Percentiles rank a stretch among this genome's conserved stretches.
These are phyloP conservation scores for Drosophila quadrilineata DNA, from an alignment of 1,140 invertebrate genomes.

Conservation along the genomic window DNA sequence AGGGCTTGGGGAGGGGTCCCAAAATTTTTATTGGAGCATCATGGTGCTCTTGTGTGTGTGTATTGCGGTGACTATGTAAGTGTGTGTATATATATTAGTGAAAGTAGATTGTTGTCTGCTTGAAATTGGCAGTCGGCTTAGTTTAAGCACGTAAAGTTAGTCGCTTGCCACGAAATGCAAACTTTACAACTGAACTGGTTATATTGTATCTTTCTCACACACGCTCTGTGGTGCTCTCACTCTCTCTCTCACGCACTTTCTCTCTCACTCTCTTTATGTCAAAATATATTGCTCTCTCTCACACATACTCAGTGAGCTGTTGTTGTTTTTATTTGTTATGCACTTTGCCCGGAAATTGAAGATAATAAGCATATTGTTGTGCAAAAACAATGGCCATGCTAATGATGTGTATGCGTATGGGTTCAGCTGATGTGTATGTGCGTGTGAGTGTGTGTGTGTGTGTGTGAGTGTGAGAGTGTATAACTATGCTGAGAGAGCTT, in stretches of 20 bases:
- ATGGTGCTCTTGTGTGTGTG: neutral
- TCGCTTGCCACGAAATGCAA: constrained; percentile 64
- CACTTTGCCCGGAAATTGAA: constrained; percentile 77
- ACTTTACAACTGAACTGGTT: constrained; percentile 70
- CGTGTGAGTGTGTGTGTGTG: constrained; percentile 1
- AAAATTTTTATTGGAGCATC: too few relatives aligned
- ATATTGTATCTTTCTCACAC: constrained; percentile 6
- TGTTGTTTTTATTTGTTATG: constrained; percentile 77
- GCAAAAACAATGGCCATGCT: constrained; percentile 72
- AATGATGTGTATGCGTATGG: constrained; percentile 70
- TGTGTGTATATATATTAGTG: constrained; percentile 3
- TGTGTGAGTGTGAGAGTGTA: neutral
- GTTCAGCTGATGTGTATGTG: constrained; percentile 19
- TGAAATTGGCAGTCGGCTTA: constrained; percentile 58
- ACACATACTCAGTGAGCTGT: constrained; percentile 12
- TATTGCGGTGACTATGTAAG: too few relatives aligned
- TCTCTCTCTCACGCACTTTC: neutral
- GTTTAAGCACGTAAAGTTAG: constrained; percentile 71
- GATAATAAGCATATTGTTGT: constrained; percentile 78
- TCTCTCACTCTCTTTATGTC: neutral
- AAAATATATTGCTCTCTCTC: too few relatives aligned
- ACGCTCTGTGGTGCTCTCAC: neutral
- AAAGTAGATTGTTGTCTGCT: constrained; percentile 26
- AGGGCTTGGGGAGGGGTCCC: too few relatives aligned
- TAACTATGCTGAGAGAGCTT: too few relatives aligned